Percentiles rank a stretch among this genome's conserved stretches.
phyloP scores from a whole-genome alignment of 2,797 vertebrate genomes.

The Anabacerthia variegaticeps region DNA sequence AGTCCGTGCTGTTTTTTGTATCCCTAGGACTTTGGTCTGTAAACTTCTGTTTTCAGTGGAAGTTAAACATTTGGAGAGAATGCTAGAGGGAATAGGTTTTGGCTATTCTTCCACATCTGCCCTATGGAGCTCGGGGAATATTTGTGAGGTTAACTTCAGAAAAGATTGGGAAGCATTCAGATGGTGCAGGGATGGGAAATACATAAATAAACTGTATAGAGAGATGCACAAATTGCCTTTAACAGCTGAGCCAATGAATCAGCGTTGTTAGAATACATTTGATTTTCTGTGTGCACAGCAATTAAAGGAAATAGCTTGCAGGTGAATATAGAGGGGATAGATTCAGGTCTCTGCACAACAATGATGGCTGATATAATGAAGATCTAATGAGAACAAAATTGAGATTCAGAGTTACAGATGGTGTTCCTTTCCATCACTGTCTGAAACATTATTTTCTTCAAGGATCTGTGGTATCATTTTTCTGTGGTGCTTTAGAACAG shows the following conservation, averaged over 20 bases:
- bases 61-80: constrained; percentile 30
- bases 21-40: background rate
- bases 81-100: background rate
- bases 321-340: constrained; percentile 39
- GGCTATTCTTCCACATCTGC: background rate
- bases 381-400: constrained; percentile 51
- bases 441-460: constrained; percentile 49
- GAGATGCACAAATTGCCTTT: constrained; percentile 23
- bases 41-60: constrained; percentile 4
- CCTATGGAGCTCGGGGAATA: background rate
- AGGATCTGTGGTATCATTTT: background rate
- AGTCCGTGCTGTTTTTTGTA: background rate
- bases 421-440: constrained; percentile 23
- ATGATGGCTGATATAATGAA: constrained; percentile 46
- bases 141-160: background rate
- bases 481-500: constrained; percentile 31
- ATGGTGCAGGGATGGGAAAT: background rate
- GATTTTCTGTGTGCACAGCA: constrained; percentile 54
- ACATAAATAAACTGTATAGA: constrained; percentile 26
- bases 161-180: constrained; percentile 9
- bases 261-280: constrained; percentile 45
- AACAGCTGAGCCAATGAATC: constrained; percentile 65
- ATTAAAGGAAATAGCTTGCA: constrained; percentile 66
- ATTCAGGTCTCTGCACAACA: constrained; percentile 50
- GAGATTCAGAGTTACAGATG: constrained; percentile 60